Evolutionary conservation across 2,888 invertebrate genomes (phyloP).

Genomic region (Itoplectis maculator): DNA sequence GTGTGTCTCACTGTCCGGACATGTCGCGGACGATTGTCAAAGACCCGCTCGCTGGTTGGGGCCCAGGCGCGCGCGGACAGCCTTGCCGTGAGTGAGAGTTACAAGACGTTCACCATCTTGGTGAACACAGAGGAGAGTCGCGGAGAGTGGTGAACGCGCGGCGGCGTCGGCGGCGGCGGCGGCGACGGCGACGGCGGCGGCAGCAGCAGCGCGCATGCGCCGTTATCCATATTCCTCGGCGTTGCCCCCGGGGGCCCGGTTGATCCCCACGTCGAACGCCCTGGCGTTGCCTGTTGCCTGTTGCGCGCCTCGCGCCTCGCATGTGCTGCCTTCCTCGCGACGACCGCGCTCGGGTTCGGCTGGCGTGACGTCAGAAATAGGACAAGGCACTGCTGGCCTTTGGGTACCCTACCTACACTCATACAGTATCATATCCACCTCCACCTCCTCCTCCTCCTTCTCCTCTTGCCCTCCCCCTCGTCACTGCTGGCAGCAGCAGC

Average conservation of each 20-base stretch:
- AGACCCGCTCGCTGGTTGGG: conserved; percentile 58
- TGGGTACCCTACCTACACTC: conserved; percentile 68
- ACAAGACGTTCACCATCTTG: conserved; percentile 82
- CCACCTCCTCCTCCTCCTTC: background rate
- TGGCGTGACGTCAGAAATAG: conserved; percentile 81
- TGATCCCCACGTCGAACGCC: conserved; percentile 16
- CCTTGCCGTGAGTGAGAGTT: conserved; percentile 80
- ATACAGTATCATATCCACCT: conserved; percentile 1
- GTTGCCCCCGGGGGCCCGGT: conserved; percentile 12
- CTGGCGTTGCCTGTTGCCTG: background rate
- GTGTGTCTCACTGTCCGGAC: conserved; percentile 53
- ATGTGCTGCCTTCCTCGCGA: conserved; percentile 35
- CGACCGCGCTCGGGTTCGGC: conserved; percentile 66
- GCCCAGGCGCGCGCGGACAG: conserved; percentile 70
- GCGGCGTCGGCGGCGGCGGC: too few species aligned
- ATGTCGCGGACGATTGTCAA: conserved; percentile 59
- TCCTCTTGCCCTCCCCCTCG: background rate
- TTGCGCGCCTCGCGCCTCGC: conserved; percentile 33
- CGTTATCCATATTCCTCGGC: conserved; percentile 55
- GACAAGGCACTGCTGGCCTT: conserved; percentile 82
- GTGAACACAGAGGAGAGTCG: conserved; percentile 68
- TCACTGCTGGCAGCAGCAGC: conserved; percentile 24
- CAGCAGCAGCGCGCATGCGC: conserved; percentile 74
- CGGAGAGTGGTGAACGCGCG: conserved; percentile 61
- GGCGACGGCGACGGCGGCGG: too few species aligned